These are phyloP conservation scores for Dasypogon diadema DNA, from an alignment of 2,888 invertebrate genomes.

Conservation along the genomic window DNA sequence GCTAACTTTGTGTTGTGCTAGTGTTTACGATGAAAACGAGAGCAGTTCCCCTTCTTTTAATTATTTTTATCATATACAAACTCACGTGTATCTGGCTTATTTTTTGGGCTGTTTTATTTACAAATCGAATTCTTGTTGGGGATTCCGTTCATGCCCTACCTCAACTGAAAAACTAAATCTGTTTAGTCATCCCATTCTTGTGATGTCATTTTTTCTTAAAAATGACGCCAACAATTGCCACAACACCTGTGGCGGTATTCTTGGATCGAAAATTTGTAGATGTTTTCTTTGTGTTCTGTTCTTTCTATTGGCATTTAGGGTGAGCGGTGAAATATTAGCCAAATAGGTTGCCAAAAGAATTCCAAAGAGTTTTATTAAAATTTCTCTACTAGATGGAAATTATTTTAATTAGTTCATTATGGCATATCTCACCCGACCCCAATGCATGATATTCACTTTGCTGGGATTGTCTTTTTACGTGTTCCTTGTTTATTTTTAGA, in stretches of 20 bases:
- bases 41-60: conserved; percentile 38
- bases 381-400: conserved; percentile 27
- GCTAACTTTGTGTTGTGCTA: not conserved
- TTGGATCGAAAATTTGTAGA: not conserved
- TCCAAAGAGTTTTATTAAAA: conserved; percentile 38
- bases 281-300: not conserved
- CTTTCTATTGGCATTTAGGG: not conserved
- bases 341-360: conserved; percentile 24
- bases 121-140: conserved; percentile 32
- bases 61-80: conserved; percentile 27
- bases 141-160: conserved; percentile 29
- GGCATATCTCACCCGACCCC: conserved; percentile 13
- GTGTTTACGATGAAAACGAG: conserved; percentile 12
- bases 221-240: conserved; percentile 22
- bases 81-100: conserved; percentile 25
- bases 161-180: not conserved
- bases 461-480: conserved; percentile 1
- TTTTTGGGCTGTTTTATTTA: conserved; percentile 31
- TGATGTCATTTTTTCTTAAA: not conserved
- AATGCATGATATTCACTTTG: conserved; percentile 3
- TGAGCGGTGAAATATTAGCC: conserved; percentile 2
- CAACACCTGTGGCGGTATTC: not conserved
- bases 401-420: conserved; percentile 41
- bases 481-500: conserved; percentile 21
- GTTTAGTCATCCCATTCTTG: not conserved